phyloP scores from a whole-genome alignment of 92 coral and sea anemone species.

The Ricordea florida region DNA sequence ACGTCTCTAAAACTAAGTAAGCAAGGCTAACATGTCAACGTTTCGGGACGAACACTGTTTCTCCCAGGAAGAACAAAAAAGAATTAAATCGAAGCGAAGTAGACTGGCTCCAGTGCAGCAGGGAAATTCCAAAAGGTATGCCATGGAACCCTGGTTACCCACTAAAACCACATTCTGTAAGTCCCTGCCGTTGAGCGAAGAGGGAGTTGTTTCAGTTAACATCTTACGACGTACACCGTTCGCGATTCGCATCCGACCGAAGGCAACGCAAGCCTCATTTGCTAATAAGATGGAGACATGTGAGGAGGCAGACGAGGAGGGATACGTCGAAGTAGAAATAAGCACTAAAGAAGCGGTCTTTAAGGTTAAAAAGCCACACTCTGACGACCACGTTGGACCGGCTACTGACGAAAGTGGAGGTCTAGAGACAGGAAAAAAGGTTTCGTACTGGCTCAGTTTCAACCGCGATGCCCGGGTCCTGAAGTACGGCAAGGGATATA shows the following conservation, averaged over 20 bases:
- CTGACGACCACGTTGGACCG: not conserved
- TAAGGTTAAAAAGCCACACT: not conserved
- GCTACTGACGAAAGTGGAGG: not conserved
- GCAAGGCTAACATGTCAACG: no score
- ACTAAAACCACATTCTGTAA: conserved; percentile 3
- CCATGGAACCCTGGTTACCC: no score
- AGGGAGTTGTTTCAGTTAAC: conserved; percentile 8
- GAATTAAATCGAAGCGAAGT: no score
- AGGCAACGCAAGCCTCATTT: not conserved
- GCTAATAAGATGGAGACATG: not conserved
- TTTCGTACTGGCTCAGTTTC: conserved; percentile 37
- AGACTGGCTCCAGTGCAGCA: no score
- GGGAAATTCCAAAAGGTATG: no score
- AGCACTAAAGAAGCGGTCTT: not conserved
- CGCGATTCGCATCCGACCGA: conserved; percentile 19
- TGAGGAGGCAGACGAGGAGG: conserved; percentile 1
- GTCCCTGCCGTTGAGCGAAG: conserved; percentile 12
- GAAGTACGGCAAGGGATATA: conserved; percentile 37
- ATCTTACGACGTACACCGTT: not conserved
- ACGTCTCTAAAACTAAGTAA: no score
- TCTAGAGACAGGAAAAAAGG: not conserved
- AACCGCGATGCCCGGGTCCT: conserved; percentile 12
- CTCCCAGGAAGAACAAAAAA: no score
- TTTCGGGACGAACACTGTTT: no score
- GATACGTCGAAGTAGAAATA: conserved; percentile 17